Conservation (phyloP, 2,888 invertebrate genomes). For the Perdita meconis region DNA sequence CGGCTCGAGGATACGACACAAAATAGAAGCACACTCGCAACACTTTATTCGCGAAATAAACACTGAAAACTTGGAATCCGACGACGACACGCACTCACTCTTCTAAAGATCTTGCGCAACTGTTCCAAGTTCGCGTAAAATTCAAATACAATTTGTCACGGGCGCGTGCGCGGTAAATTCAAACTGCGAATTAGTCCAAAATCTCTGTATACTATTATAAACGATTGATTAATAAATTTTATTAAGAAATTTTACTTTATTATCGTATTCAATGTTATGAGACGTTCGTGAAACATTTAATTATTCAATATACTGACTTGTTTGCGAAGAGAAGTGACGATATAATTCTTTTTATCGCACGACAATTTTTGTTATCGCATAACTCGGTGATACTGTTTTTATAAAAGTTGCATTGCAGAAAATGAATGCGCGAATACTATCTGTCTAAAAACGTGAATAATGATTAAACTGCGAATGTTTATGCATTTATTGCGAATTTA, state of each 20-base stretch:
- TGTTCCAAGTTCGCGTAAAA: slow-evolving; percentile 4
- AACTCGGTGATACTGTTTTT: background rate
- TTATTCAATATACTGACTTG: too few species aligned
- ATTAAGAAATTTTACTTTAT: too few species aligned
- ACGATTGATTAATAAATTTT: too few species aligned
- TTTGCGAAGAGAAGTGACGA: background rate
- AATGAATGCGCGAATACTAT: too few species aligned
- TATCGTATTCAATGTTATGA: too few species aligned
- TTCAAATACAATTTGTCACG: background rate
- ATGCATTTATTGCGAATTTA: too few species aligned
- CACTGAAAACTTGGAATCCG: background rate
- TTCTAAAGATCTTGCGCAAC: background rate
- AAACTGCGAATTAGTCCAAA: slow-evolving; percentile 2
- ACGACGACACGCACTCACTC: slow-evolving; percentile 8
- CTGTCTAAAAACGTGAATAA: too few species aligned
- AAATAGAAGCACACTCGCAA: background rate
- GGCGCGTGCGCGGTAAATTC: slow-evolving; percentile 30
- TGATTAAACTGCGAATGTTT: too few species aligned
- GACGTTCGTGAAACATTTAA: too few species aligned
- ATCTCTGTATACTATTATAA: too few species aligned
- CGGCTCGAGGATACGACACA: too few species aligned
- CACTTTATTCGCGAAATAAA: background rate
- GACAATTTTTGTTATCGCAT: background rate
- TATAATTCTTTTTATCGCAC: too few species aligned
- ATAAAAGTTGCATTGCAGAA: background rate